Conservation (phyloP, 2,113 vertebrate species). For the Chloroceryle aenea region DNA sequence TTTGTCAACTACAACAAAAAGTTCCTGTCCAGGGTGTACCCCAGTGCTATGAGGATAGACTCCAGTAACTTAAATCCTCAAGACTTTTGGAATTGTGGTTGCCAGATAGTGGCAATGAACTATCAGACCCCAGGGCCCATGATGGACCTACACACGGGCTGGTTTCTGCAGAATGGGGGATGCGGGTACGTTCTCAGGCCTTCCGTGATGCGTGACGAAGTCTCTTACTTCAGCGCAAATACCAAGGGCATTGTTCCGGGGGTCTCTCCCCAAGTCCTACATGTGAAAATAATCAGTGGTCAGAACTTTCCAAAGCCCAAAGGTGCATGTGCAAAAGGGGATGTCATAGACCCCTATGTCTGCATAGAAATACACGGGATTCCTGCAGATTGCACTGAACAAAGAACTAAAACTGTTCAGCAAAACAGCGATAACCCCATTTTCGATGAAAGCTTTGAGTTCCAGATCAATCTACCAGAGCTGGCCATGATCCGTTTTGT, state of each 20-base stretch:
- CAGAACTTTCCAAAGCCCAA: conserved; percentile 97
- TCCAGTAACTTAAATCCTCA: conserved; percentile 97
- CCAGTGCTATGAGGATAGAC: conserved; percentile 92
- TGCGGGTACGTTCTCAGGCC: conserved; percentile 95
- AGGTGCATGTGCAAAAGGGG: conserved; percentile 95
- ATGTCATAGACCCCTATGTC: conserved; percentile 97
- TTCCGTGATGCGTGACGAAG: conserved; percentile 92
- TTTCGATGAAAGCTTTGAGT: conserved; percentile 98
- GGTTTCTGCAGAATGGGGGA: conserved; percentile 92
- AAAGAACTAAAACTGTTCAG: conserved; percentile 93
- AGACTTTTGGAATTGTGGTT: conserved; percentile 97
- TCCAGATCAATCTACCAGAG: conserved; percentile 95
- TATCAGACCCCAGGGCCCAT: conserved; percentile 96
- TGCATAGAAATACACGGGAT: conserved; percentile 96
- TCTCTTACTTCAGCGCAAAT: conserved; percentile 97
- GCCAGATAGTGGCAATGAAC: conserved; percentile 97
- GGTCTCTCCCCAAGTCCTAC: conserved; percentile 90
- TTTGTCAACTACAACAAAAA: conserved; percentile 96
- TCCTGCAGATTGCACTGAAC: conserved; percentile 92
- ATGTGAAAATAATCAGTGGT: conserved; percentile 96
- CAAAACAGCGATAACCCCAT: conserved; percentile 96
- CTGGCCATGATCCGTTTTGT: conserved; percentile 95
- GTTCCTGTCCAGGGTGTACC: conserved; percentile 90
- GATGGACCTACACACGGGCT: conserved; percentile 94
- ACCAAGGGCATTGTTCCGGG: conserved; percentile 94